Base-by-base conservation (phyloP, 2,797 vertebrate genomes). In the Propithecus perrieri region DNA sequence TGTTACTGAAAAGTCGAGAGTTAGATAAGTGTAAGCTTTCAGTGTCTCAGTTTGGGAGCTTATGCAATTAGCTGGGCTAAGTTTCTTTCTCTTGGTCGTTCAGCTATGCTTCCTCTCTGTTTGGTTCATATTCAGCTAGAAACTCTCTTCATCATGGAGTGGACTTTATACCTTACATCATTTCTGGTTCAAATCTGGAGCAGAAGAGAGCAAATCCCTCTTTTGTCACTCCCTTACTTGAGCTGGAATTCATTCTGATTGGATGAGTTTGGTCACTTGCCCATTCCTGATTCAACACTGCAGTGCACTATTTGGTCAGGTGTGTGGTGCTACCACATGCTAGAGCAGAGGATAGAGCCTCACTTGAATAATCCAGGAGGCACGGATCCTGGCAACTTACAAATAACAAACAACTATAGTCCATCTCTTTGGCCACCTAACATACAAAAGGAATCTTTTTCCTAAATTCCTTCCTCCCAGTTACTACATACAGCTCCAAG, bases 281-380 rank as follows among this genome's bases (percentile, higher is more conserved):
- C 6, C 61, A 15, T 63, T 30, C 61, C 61, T 63, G 61, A 63
- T 63, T 33, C 28, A 61, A 30, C 17, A 55, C 33, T 15, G 33
- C 53, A 5, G 4, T 43, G 38, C 11, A 59, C 38, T 7, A 12
- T 38, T 74, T 88, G 63, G 35, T 33, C 4, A 33, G 33, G 26
- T 69, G 22, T 63, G 7, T 26, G 43, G 41, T 81, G 17, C 28
- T 35, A 20, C 0, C 20, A 26, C 33, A 0, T 7, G 0, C 28
- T 33, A 6, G 15, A 69, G 48, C 10, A 65, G 26, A 89, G 33
- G 24, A 53, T 8, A 78, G 78, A 75, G 17, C 5, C 33, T 10
- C 0, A 5, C 0, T 50, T 71, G 59, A 57, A 33, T 48, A 87
- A 18, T 0, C 6, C 1, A 9, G 81, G 41, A 15, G 24, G 1